Evolutionary conservation across 2,888 invertebrate genomes (phyloP).

Genomic region (Gerris lacustris): DNA sequence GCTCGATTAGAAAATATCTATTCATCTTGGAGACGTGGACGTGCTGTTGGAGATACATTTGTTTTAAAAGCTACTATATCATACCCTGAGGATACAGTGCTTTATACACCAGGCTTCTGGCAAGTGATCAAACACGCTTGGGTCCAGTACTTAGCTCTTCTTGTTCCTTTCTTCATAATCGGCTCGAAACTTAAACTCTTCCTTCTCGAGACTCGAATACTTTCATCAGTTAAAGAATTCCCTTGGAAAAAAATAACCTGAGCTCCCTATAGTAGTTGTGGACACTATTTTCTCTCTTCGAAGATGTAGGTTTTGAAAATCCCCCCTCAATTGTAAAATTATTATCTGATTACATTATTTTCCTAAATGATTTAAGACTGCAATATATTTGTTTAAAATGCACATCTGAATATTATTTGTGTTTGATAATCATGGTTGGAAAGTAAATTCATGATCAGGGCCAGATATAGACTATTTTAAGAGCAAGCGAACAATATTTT

Average conservation of each 20-base stretch:
- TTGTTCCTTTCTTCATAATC: conserved; percentile 6
- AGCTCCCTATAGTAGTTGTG: no score
- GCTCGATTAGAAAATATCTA: conserved; percentile 22
- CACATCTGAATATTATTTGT: no score
- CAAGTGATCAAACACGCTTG: conserved; percentile 24
- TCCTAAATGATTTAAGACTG: no score
- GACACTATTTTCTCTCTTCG: no score
- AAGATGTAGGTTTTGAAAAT: no score
- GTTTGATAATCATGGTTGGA: no score
- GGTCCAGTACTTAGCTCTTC: conserved; percentile 23
- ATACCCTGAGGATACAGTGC: conserved; percentile 22
- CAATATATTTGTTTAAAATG: no score
- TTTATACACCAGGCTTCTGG: conserved; percentile 24
- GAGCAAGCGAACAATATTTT: no score
- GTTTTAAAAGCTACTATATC: conserved; percentile 14
- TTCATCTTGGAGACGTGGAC: conserved; percentile 21
- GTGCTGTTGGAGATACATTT: conserved; percentile 20
- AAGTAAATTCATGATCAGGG: no score
- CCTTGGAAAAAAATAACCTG: not conserved
- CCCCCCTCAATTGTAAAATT: no score
- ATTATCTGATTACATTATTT: no score
- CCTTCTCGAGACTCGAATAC: not conserved
- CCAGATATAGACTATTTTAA: no score
- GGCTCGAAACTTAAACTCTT: not conserved
- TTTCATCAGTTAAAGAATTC: not conserved